Evolutionary conservation across 2,797 vertebrate species (phyloP).

Genomic region (Martes flavigula): DNA sequence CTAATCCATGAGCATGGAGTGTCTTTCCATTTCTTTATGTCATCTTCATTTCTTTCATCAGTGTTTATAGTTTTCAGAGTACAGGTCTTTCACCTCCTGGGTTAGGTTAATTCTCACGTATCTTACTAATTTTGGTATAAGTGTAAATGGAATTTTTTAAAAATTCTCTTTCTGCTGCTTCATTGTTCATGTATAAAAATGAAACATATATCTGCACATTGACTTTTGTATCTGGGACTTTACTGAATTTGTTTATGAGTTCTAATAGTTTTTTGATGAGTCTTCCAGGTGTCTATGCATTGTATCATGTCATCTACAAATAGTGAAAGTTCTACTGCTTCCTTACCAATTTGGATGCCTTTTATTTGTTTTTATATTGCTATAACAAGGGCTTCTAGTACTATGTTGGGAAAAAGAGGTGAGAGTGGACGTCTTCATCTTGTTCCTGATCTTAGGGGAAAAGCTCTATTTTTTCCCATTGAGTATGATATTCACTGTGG

Average conservation of each 20-base stretch:
- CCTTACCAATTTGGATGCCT: background rate
- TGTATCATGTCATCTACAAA: background rate
- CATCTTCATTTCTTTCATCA: background rate
- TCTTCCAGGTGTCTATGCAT: background rate
- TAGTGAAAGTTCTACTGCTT: background rate
- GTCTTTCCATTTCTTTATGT: background rate
- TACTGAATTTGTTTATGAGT: background rate
- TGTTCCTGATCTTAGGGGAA: too few species aligned
- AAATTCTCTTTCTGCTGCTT: background rate
- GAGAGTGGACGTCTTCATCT: background rate
- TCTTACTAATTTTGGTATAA: background rate
- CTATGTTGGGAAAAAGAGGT: background rate
- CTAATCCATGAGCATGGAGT: too few species aligned
- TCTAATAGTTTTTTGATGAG: background rate
- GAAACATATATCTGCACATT: background rate
- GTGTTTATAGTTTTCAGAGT: background rate
- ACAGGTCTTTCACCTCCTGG: background rate
- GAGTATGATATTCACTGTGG: too few species aligned
- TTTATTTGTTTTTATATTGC: background rate
- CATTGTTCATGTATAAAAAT: background rate
- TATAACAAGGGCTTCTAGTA: background rate
- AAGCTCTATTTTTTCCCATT: too few species aligned
- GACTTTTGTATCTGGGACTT: background rate
- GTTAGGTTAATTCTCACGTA: background rate
- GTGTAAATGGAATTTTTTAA: background rate